Conservation (phyloP, 23 tunicate species). For the Ascidia mentula region DNA sequence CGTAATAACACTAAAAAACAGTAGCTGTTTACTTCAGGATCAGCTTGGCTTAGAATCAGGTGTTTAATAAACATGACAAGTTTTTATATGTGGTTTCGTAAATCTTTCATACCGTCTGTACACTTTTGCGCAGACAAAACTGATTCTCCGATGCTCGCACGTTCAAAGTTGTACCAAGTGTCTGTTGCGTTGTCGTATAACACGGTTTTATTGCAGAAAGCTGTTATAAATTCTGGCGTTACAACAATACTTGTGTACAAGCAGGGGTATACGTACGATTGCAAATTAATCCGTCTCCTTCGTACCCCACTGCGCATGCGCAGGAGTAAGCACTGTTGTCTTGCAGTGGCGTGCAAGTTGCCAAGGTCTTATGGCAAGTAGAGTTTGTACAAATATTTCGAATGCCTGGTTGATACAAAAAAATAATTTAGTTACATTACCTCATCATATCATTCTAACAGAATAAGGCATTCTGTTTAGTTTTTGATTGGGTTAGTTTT, state of each 20-base stretch:
- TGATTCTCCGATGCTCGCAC: background rate
- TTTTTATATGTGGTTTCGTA: too few species aligned
- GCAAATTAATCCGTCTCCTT: background rate
- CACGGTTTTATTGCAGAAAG: background rate
- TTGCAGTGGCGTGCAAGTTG: background rate
- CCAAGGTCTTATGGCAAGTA: background rate
- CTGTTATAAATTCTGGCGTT: too few species aligned
- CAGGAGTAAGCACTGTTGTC: background rate
- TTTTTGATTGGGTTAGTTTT: too few species aligned
- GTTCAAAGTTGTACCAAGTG: background rate
- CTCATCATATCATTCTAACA: too few species aligned
- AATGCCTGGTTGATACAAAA: too few species aligned
- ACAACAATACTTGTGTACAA: too few species aligned
- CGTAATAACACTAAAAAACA: too few species aligned
- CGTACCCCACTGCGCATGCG: background rate
- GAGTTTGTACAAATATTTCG: background rate
- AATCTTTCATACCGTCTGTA: background rate
- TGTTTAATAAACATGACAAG: too few species aligned
- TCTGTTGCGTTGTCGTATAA: background rate
- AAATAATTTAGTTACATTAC: too few species aligned
- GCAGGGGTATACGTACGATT: background rate
- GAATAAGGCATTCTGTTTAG: too few species aligned
- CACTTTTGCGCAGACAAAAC: background rate
- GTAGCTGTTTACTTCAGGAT: too few species aligned
- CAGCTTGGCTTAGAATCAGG: too few species aligned